Percentiles rank a stretch among this genome's conserved stretches.
Evolutionary conservation across 2,888 invertebrate genomes (phyloP).

Genomic region (Agrenia bidenticulata): DNA sequence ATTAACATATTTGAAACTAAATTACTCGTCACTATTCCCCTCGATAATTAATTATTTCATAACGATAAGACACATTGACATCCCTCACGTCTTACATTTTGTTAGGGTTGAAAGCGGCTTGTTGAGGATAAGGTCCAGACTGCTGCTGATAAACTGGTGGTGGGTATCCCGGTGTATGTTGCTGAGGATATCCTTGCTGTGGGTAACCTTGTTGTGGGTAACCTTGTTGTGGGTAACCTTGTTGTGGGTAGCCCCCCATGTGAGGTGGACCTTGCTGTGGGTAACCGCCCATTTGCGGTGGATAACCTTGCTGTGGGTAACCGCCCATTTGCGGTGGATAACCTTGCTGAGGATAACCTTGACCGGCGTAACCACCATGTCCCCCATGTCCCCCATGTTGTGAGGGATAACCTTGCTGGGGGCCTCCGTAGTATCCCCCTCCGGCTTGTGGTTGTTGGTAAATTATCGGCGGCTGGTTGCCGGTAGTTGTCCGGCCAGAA

Average conservation of each 20-base stretch:
- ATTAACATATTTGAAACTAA: no score
- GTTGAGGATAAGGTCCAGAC: slow-evolving; percentile 13
- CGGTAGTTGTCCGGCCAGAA: slow-evolving; percentile 25
- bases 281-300: slow-evolving; percentile 8
- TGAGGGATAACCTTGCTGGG: slow-evolving; percentile 32
- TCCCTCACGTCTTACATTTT: no score
- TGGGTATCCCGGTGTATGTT: background rate
- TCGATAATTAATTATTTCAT: no score
- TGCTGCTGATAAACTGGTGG: slow-evolving; percentile 11
- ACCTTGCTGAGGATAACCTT: slow-evolving; percentile 26
- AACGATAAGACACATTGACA: no score
- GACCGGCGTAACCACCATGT: slow-evolving; percentile 20
- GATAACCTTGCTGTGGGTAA: slow-evolving; percentile 34
- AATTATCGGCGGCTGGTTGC: slow-evolving; percentile 39
- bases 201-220: slow-evolving; percentile 16
- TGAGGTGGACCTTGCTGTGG: slow-evolving; percentile 36
- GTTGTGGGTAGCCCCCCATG: slow-evolving; percentile 30
- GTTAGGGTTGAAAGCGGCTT: slow-evolving; percentile 8
- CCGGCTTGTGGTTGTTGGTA: slow-evolving; percentile 36
- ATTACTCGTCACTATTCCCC: no score
- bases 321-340: slow-evolving; percentile 20
- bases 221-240: slow-evolving; percentile 23
- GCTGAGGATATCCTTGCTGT: slow-evolving; percentile 10
- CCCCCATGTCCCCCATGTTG: background rate
- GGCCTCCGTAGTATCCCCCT: slow-evolving; percentile 5